A percentile compares a stretch with the other conserved stretches of the same genome.
phyloP scores from a whole-genome alignment of 2,113 vertebrate genomes.

The Phrynosoma platyrhinos region DNA sequence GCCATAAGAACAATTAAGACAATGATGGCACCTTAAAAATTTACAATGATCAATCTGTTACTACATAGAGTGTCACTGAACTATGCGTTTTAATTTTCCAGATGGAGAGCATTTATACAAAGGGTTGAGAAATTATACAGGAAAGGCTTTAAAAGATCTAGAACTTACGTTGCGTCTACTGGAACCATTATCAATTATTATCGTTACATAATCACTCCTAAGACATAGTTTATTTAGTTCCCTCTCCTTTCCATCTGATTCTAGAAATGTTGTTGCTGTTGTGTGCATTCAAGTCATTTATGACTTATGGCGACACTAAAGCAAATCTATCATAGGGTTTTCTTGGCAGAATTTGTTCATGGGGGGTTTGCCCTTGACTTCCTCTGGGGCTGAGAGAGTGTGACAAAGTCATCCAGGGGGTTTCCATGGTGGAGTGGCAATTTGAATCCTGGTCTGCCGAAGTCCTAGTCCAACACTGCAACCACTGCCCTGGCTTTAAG shows the following conservation, averaged over 20 bases:
- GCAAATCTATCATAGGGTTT: too few species aligned
- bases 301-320: too few species aligned
- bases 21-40: neutral
- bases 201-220: neutral
- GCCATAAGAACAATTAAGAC: neutral
- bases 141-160: neutral
- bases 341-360: too few species aligned
- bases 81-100: neutral
- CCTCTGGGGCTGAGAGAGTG: too few species aligned
- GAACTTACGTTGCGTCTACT: neutral
- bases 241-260: neutral
- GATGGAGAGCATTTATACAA: neutral
- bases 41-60: neutral
- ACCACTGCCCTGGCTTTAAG: too few species aligned
- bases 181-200: neutral
- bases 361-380: too few species aligned
- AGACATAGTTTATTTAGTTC: neutral
- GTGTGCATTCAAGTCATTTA: too few species aligned
- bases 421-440: too few species aligned
- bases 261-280: neutral
- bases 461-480: too few species aligned
- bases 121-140: neutral
- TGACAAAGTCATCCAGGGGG: too few species aligned
- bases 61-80: neutral
- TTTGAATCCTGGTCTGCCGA: too few species aligned